Conservation (phyloP, 2,113 vertebrate genomes). For the Hassar affinis region DNA sequence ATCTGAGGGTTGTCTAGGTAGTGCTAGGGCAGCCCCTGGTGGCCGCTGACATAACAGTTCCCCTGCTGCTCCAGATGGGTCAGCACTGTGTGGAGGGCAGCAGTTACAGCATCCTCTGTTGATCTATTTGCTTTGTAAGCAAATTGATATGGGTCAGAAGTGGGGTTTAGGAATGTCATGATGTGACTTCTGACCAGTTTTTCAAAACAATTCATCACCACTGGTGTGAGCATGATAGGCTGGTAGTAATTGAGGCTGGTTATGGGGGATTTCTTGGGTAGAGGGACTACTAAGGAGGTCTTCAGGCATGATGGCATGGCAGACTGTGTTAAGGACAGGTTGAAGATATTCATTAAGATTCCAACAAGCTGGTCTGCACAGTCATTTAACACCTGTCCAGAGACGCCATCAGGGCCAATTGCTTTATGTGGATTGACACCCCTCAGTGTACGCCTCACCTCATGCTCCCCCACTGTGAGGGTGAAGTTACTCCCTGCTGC, state of each 20-base stretch:
- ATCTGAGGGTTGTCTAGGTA: no score
- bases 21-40: no score
- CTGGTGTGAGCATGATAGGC: neutral
- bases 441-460: conserved; percentile 12
- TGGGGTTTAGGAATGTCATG: neutral
- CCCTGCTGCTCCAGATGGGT: conserved; percentile 11
- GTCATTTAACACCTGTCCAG: neutral
- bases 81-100: neutral
- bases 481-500: neutral
- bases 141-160: neutral
- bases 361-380: neutral
- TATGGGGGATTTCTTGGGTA: neutral
- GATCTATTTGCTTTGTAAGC: neutral
- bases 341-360: conserved; percentile 10
- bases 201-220: conserved; percentile 28
- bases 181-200: conserved; percentile 14
- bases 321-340: neutral
- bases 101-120: neutral
- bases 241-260: neutral
- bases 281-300: conserved; percentile 1
- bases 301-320: neutral
- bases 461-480: conserved; percentile 3
- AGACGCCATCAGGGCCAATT: neutral
- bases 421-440: neutral
- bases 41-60: no score